Evolutionary conservation across 1,140 invertebrate genomes (phyloP).

Genomic region (Octopus bimaculoides): DNA sequence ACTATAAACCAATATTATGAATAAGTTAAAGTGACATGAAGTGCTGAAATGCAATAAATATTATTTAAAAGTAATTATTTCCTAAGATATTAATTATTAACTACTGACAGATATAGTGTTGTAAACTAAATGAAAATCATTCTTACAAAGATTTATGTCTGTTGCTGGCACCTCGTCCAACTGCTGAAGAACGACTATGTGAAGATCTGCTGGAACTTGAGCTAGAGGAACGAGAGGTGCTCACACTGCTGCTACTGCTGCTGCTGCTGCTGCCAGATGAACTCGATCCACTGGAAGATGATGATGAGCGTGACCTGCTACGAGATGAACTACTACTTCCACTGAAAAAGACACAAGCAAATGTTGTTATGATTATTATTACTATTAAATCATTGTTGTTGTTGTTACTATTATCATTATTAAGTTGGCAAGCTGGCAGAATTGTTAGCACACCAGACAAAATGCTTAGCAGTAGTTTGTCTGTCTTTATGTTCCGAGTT

Average conservation of each 20-base stretch:
- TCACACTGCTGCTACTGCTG: slow-evolving; percentile 35
- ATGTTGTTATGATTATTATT: neutral
- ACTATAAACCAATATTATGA: too few relatives aligned
- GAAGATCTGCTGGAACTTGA: slow-evolving; percentile 40
- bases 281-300: slow-evolving; percentile 9
- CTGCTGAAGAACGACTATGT: slow-evolving; percentile 19
- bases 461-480: too few relatives aligned
- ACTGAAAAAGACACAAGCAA: neutral
- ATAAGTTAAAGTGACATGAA: too few relatives aligned
- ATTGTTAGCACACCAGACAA: neutral
- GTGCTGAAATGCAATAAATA: too few relatives aligned
- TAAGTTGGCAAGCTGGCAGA: too few relatives aligned
- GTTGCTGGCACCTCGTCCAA: slow-evolving; percentile 3
- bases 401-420: neutral
- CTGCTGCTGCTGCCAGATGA: slow-evolving; percentile 38
- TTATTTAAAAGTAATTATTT: too few relatives aligned
- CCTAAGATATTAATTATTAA: too few relatives aligned
- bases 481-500: too few relatives aligned
- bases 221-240: slow-evolving; percentile 39
- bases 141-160: slow-evolving; percentile 10
- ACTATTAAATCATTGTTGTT: too few relatives aligned
- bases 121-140: neutral
- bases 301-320: slow-evolving; percentile 38
- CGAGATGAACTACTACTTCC: slow-evolving; percentile 20
- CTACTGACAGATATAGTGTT: too few relatives aligned